Conservation (phyloP, 2,888 invertebrate genomes). For the Caenorhabditis japonica region DNA sequence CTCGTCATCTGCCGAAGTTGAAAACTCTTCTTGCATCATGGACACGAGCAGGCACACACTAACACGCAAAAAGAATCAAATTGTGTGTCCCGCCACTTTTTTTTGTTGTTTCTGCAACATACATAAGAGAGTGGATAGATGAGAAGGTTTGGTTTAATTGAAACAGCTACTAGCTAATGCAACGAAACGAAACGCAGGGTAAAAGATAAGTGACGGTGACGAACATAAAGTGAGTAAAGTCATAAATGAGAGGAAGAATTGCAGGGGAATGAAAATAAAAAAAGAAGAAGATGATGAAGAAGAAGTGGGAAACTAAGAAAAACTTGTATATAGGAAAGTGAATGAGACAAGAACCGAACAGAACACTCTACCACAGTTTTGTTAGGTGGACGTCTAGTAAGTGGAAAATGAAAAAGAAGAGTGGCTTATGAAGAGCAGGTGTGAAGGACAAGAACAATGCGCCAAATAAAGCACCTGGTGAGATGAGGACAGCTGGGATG, state of each 20-base stretch:
- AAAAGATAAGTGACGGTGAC: conserved; percentile 26
- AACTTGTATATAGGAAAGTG: conserved; percentile 33
- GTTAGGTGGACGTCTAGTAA: not conserved
- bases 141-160: conserved; percentile 9
- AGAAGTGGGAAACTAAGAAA: conserved; percentile 14
- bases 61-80: not conserved
- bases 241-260: conserved; percentile 36
- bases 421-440: conserved; percentile 2
- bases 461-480: not conserved
- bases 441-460: not conserved
- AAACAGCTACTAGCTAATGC: conserved; percentile 21
- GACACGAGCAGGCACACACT: conserved; percentile 14
- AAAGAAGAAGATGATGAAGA: too few species aligned
- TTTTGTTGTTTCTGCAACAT: conserved; percentile 19
- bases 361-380: conserved; percentile 36
- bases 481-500: not conserved
- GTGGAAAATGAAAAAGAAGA: conserved; percentile 1
- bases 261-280: too few species aligned
- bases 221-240: conserved; percentile 33
- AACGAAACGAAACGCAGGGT: conserved; percentile 4
- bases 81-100: conserved; percentile 44
- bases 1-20: conserved; percentile 54
- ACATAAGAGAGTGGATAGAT: conserved; percentile 5
- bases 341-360: conserved; percentile 13
- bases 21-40: conserved; percentile 46